Conservation (phyloP, 2,113 vertebrate species). For the Bos indicus region DNA sequence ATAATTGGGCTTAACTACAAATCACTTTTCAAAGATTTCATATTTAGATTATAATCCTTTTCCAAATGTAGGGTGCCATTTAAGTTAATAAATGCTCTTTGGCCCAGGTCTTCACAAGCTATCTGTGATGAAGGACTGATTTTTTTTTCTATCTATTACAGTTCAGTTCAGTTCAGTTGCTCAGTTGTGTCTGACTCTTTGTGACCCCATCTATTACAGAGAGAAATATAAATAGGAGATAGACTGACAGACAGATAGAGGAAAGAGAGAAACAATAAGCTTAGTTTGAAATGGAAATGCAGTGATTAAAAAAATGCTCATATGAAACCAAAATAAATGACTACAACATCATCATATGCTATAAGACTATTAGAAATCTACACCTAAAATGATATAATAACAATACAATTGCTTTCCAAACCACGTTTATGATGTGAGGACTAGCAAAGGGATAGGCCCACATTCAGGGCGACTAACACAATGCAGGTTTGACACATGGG, state of each 20-base stretch:
- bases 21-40: background rate
- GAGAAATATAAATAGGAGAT: background rate
- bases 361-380: background rate
- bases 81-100: background rate
- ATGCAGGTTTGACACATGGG: background rate
- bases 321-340: background rate
- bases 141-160: background rate
- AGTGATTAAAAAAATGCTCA: background rate
- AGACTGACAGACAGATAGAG: background rate
- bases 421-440: background rate
- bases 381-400: background rate
- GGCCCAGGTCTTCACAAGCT: background rate
- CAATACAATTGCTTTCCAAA: background rate
- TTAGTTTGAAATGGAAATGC: background rate
- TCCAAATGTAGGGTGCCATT: background rate
- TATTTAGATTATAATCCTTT: background rate
- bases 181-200: too few species aligned
- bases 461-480: background rate
- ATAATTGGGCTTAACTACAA: background rate
- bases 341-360: background rate
- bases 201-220: background rate
- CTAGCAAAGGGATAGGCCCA: background rate
- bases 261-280: background rate
- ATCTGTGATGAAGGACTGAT: background rate
- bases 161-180: too few species aligned